phyloP scores from a whole-genome alignment of 1,140 invertebrate species.

The Trachymyrmex septentrionalis region DNA sequence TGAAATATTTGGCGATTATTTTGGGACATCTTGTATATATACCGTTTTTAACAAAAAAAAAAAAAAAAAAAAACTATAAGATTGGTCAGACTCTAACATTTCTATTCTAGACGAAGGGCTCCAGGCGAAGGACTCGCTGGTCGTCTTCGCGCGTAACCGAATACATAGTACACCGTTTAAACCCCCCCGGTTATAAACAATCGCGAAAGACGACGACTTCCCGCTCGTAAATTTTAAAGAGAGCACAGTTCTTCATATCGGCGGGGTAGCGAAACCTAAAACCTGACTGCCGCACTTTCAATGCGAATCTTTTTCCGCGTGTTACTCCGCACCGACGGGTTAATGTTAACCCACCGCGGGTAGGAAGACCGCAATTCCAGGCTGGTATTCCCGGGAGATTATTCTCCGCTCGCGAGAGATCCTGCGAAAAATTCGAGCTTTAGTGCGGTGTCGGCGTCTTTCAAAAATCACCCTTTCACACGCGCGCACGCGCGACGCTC shows the following conservation, averaged over 20 bases:
- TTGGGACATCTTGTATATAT: too few relatives aligned
- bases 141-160: constrained; percentile 33
- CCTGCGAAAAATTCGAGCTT: constrained; percentile 48
- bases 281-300: neutral
- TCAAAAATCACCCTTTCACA: constrained; percentile 42
- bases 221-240: neutral
- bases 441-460: constrained; percentile 33
- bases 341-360: constrained; percentile 37
- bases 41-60: too few relatives aligned
- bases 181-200: neutral
- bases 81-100: too few relatives aligned
- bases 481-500: constrained; percentile 24
- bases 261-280: constrained; percentile 21
- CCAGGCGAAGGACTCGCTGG: neutral
- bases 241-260: neutral
- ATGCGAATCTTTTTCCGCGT: constrained; percentile 42
- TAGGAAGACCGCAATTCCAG: constrained; percentile 45
- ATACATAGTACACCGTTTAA: neutral
- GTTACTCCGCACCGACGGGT: constrained; percentile 17
- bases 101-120: too few relatives aligned
- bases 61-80: too few relatives aligned
- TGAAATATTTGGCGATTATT: too few relatives aligned
- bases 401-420: constrained; percentile 40
- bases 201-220: neutral
- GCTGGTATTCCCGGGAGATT: constrained; percentile 45